phyloP scores from a whole-genome alignment of 2,797 vertebrate species.

The Mormyrops attenuatus region DNA sequence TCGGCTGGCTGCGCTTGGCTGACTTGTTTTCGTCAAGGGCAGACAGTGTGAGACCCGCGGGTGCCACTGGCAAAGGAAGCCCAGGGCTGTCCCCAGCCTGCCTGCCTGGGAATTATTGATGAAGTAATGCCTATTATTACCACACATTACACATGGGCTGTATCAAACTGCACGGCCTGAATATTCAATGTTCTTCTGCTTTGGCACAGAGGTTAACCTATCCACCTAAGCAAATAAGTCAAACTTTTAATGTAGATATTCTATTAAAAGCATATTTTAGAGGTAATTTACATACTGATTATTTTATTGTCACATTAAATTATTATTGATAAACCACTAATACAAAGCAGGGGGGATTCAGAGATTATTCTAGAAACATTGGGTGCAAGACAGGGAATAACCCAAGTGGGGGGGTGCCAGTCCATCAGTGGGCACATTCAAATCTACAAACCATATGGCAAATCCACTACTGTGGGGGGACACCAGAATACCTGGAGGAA shows the following conservation, averaged over 20 bases:
- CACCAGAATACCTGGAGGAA: too few relatives aligned
- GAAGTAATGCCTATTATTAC: background rate
- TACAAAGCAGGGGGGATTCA: background rate
- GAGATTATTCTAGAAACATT: too few relatives aligned
- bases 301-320: background rate
- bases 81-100: background rate
- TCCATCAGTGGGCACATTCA: background rate
- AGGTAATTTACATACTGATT: background rate
- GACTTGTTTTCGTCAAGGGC: background rate
- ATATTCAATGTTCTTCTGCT: background rate
- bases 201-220: background rate
- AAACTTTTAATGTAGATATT: background rate
- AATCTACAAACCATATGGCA: too few relatives aligned
- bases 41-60: background rate
- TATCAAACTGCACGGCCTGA: background rate
- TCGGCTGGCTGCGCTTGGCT: background rate
- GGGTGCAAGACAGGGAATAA: background rate
- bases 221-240: background rate
- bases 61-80: background rate
- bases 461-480: too few relatives aligned
- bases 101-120: conserved; percentile 16
- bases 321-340: background rate
- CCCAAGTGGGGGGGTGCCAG: background rate
- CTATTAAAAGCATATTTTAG: background rate
- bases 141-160: background rate